Base-by-base conservation (phyloP, 2,113 vertebrate genomes). In the Phrynosoma blainvillii region DNA sequence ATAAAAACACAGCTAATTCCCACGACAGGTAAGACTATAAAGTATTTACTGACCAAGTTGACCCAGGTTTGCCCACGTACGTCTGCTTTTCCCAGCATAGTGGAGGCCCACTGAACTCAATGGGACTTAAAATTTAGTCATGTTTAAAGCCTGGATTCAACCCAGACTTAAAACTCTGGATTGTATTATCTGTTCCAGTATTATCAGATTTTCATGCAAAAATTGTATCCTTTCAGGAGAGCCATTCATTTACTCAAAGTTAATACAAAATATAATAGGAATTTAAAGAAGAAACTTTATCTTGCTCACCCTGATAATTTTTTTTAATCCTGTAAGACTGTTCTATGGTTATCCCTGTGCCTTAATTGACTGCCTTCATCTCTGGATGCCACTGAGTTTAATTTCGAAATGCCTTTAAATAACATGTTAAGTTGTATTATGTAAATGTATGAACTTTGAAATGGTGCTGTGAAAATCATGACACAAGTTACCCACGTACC, bases 221-320 rank as follows among this genome's bases (percentile, higher is more conserved):
- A 78, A 6, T 1, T 65, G 7, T 8, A 42, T 85, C 56, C 84
- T n/a, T 77, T 42, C 11, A 66, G 21, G 4, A 13, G 2, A 86
- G 59, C 59, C 10, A 27, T 36, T 52, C 18, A 2, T 62, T 76
- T 21, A 79, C 4, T 42, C 18, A 47, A 42, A 65, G 11, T 52
- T 54, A 83, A 25, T 79, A 90, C 90, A 91, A 89, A 27, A 82
- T 84, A 82, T 54, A 90, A 54, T 84, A 84, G 21, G 71, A 89
- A 85, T 78, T 87, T 54, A 36, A 84, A 78, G 82, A 92, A 32
- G 87, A 88, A 94, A 87, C 0, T 32, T 52, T 85, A 85, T 84
- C 89, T 70, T 86, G 30, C 66, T 92, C 78, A 68, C 62, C 30
- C 4, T 25, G 71, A 36, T 68, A 52, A 2, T 59, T 59, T 56